A percentile compares a stretch with the other conserved stretches of the same genome.
Conservation (phyloP, 2,113 vertebrate genomes). For the Protobothrops flavoviridis region DNA sequence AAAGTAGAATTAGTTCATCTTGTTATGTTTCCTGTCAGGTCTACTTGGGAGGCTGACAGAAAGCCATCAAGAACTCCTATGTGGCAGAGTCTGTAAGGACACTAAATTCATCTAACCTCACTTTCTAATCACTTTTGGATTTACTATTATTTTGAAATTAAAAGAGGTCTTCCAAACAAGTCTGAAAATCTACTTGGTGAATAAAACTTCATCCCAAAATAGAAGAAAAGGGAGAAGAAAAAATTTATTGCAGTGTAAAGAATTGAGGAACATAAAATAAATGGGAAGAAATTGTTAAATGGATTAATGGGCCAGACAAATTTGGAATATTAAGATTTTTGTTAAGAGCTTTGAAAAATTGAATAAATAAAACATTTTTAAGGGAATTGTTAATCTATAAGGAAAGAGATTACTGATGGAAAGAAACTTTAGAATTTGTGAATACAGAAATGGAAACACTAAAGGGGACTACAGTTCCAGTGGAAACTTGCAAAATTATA, state of each 20-base stretch:
- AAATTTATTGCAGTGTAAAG: neutral
- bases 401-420: neutral
- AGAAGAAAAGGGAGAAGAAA: neutral
- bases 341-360: neutral
- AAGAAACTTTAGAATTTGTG: neutral
- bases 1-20: neutral
- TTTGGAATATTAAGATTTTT: neutral
- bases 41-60: neutral
- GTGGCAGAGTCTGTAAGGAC: neutral
- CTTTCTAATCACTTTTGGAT: neutral
- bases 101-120: neutral
- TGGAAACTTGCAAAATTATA: neutral
- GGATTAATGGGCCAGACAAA: neutral
- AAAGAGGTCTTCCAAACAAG: neutral
- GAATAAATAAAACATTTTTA: neutral
- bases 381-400: neutral
- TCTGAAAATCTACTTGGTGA: neutral
- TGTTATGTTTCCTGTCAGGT: neutral
- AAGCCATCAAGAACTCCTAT: neutral
- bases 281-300: neutral
- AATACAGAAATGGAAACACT: neutral
- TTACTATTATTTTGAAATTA: neutral
- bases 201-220: neutral
- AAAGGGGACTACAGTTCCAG: neutral
- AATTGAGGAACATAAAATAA: neutral